Percentiles rank a stretch among this genome's conserved stretches.
Conservation (phyloP, 2,797 vertebrate species). For the Australoheros facetus region DNA sequence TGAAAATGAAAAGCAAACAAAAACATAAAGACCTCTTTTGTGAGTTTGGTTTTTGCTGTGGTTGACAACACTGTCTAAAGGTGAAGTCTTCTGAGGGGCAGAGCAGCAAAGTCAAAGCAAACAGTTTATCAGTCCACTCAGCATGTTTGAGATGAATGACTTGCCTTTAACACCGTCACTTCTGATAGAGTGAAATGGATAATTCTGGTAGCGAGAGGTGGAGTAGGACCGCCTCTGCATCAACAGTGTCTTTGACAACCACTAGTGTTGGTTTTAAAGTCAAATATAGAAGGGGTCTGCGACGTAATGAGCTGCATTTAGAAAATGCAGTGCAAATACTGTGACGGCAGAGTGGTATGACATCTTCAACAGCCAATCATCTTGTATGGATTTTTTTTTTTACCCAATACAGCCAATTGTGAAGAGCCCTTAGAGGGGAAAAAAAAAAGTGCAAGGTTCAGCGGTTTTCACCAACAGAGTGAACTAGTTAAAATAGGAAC, state of each 20-base stretch:
- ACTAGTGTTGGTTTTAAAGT: constrained; percentile 64
- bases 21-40: constrained; percentile 5
- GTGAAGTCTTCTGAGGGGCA: constrained; percentile 32
- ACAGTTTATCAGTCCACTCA: constrained; percentile 28
- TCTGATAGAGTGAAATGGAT: constrained; percentile 48
- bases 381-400: background rate
- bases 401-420: constrained; percentile 32
- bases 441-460: constrained; percentile 11
- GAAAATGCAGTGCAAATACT: constrained; percentile 47
- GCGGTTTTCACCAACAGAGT: constrained; percentile 41
- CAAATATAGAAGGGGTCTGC: constrained; percentile 62
- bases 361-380: constrained; percentile 71
- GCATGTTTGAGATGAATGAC: constrained; percentile 38
- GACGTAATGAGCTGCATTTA: constrained; percentile 69
- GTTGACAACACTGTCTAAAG: constrained; percentile 31
- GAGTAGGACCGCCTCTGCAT: constrained; percentile 33
- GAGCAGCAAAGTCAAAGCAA: constrained; percentile 14
- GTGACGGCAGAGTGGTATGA: constrained; percentile 73
- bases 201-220: constrained; percentile 33
- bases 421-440: background rate
- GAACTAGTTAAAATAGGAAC: constrained; percentile 21
- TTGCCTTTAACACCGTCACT: constrained; percentile 30
- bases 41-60: background rate
- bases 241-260: constrained; percentile 62
- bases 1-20: constrained; percentile 11